A percentile compares a stretch with the other conserved stretches of the same genome.
phyloP scores from a whole-genome alignment of 2,113 vertebrate genomes.

The Scartelaos histophorus region DNA sequence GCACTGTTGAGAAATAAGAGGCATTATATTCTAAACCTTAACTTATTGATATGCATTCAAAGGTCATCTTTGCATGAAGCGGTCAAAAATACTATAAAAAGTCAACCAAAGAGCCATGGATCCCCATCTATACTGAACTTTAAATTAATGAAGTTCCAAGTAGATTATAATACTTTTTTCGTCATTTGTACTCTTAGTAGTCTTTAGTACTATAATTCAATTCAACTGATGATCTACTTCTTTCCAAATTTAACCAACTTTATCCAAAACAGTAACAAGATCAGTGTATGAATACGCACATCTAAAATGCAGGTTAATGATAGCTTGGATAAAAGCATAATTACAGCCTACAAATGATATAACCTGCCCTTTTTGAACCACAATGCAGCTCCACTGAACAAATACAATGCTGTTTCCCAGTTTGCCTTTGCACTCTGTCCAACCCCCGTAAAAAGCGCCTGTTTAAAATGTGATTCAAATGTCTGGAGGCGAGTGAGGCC shows the following conservation, averaged over 20 bases:
- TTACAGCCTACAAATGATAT: not conserved
- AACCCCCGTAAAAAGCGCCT: conserved; percentile 1
- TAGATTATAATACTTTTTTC: too few species aligned
- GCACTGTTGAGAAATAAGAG: conserved; percentile 73
- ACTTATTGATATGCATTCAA: too few species aligned
- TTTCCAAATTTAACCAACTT: too few species aligned
- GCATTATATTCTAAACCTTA: not conserved
- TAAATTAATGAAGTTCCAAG: too few species aligned
- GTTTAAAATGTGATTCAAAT: conserved; percentile 24
- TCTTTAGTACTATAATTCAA: too few species aligned
- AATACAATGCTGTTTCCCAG: not conserved
- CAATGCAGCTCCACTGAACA: not conserved
- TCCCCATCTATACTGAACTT: too few species aligned
- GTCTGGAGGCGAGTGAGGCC: conserved; percentile 26
- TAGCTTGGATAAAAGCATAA: not conserved
- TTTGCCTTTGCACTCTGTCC: not conserved
- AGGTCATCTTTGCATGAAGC: too few species aligned
- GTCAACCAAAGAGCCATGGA: too few species aligned
- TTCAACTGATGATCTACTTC: too few species aligned
- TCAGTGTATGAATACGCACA: not conserved
- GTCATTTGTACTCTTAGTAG: too few species aligned
- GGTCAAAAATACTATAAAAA: too few species aligned
- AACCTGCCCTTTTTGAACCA: not conserved
- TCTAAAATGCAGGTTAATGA: not conserved
- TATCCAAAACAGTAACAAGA: too few species aligned